Evolutionary conservation across 2,888 invertebrate species (phyloP).

Genomic region (Lobophora halterata): DNA sequence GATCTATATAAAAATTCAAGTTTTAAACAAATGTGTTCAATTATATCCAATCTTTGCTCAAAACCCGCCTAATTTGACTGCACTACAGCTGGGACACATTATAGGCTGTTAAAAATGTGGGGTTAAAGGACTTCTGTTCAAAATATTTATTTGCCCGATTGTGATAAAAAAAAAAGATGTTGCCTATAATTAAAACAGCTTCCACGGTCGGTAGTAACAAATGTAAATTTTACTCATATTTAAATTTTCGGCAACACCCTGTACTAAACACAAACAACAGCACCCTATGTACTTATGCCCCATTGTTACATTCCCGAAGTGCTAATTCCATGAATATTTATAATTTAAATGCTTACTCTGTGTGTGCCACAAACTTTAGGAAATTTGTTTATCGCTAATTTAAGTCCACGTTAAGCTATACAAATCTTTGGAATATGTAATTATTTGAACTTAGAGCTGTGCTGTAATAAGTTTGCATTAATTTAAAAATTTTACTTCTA

Average conservation of each 20-base stretch:
- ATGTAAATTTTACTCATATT: no score
- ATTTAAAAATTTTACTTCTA: background rate
- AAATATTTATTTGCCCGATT: no score
- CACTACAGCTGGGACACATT: no score
- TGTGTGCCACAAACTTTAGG: constrained; percentile 30
- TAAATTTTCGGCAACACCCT: constrained; percentile 1
- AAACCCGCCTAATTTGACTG: no score
- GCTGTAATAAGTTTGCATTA: constrained; percentile 1
- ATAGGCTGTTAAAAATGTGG: no score
- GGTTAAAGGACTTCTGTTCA: no score
- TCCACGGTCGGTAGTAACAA: no score
- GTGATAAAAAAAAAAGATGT: no score
- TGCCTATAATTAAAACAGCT: no score
- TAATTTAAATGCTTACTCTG: constrained; percentile 25
- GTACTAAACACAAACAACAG: constrained; percentile 7
- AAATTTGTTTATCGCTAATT: constrained; percentile 41
- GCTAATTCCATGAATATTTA: constrained; percentile 29
- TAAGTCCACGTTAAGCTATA: constrained; percentile 43
- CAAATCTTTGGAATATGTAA: constrained; percentile 47
- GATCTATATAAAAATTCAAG: no score
- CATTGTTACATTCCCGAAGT: constrained; percentile 6
- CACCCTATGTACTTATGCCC: constrained; percentile 14
- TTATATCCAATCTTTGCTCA: no score
- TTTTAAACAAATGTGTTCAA: no score
- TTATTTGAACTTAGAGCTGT: constrained; percentile 34